These are phyloP conservation scores for Mya arenaria DNA, from an alignment of 1,140 invertebrate genomes.

Conservation along the genomic window DNA sequence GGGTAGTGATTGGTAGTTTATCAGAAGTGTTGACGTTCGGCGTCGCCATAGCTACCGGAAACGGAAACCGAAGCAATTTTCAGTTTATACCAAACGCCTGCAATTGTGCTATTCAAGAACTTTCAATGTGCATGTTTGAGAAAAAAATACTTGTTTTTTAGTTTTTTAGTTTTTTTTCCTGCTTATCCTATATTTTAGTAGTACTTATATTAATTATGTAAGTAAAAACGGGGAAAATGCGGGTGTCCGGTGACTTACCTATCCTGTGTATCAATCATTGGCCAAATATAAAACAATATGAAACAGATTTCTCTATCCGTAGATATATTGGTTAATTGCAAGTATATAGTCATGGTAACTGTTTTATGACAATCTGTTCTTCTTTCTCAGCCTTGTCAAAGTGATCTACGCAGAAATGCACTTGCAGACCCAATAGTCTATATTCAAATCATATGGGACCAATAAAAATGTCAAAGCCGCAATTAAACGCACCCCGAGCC, in stretches of 20 bases:
- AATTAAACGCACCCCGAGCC: slow-evolving; percentile 9
- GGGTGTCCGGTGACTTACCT: too few relatives aligned
- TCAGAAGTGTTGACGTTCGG: neutral
- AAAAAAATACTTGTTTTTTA: too few relatives aligned
- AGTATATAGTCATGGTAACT: too few relatives aligned
- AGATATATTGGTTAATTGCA: neutral
- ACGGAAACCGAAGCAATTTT: too few relatives aligned
- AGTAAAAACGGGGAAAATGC: too few relatives aligned
- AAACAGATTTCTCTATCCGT: neutral
- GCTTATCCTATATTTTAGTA: too few relatives aligned
- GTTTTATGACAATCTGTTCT: too few relatives aligned
- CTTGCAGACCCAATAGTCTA: neutral
- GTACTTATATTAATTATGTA: too few relatives aligned
- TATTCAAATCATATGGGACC: neutral
- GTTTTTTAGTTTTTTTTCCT: too few relatives aligned
- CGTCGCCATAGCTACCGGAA: neutral
- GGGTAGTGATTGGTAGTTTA: neutral
- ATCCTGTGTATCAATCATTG: neutral
- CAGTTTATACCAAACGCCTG: too few relatives aligned
- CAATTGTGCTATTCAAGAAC: too few relatives aligned
- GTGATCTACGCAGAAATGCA: neutral
- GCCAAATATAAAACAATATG: neutral
- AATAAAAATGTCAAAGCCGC: slow-evolving; percentile 45
- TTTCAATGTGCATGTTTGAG: too few relatives aligned
- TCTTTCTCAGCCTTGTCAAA: neutral